These are phyloP conservation scores for Trematocara caparti DNA, from an alignment of 2,797 vertebrate genomes.

Conservation along the genomic window DNA sequence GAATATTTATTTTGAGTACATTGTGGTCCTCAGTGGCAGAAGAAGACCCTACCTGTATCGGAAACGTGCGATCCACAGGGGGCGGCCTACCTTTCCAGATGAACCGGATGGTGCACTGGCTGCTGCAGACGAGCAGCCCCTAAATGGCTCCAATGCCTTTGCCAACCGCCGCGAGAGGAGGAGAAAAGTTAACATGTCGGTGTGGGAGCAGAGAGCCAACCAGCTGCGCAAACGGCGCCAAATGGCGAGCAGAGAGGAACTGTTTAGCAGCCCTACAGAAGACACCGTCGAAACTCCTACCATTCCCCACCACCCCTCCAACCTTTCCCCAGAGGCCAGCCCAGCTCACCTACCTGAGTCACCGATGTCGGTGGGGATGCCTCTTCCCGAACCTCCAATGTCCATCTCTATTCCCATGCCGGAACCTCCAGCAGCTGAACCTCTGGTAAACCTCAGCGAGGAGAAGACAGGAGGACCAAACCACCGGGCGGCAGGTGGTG, in stretches of 20 bases:
- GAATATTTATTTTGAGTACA: conserved; percentile 23
- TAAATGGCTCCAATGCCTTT: conserved; percentile 61
- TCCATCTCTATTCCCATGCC: conserved; percentile 74
- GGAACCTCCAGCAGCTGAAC: conserved; percentile 61
- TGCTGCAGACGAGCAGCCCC: conserved; percentile 64
- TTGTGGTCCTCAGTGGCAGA: conserved; percentile 73
- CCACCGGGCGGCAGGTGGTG: conserved; percentile 68
- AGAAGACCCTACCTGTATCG: conserved; percentile 82
- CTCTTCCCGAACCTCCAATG: conserved; percentile 73
- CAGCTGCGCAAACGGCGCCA: conserved; percentile 93
- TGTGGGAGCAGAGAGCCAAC: conserved; percentile 98
- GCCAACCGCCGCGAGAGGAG: conserved; percentile 86
- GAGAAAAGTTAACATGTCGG: conserved; percentile 91
- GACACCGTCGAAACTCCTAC: conserved; percentile 72
- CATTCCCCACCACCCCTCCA: conserved; percentile 43
- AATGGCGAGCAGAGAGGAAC: conserved; percentile 92
- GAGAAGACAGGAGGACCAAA: conserved; percentile 58
- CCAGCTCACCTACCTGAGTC: conserved; percentile 75
- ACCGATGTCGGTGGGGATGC: conserved; percentile 74
- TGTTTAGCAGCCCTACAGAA: conserved; percentile 77
- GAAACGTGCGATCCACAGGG: conserved; percentile 81
- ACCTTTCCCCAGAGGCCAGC: conserved; percentile 65
- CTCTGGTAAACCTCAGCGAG: conserved; percentile 65
- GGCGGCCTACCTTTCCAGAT: conserved; percentile 72
- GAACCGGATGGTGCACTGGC: conserved; percentile 48